Base-by-base conservation (phyloP, 2,797 vertebrate species). In the Pseudocheirus occidentalis region DNA sequence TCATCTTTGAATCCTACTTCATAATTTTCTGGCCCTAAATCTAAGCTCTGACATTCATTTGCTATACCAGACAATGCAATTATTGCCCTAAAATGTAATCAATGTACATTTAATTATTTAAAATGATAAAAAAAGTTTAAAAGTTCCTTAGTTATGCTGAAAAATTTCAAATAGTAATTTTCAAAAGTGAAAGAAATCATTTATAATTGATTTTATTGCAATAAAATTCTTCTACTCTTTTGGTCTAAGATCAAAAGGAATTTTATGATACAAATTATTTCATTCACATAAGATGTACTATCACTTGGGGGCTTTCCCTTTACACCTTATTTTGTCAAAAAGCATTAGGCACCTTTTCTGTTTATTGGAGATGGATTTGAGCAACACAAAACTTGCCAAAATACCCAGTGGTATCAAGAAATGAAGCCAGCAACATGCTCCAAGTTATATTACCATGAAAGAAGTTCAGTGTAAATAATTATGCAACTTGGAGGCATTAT, bases 21-120 rank as follows among this genome's bases (percentile, higher is more conserved):
- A 93, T 58, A 94, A 94, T 92, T 94, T 98, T 95, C 50, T 94
- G 46, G 2, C 90, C 92, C 29, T 52, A 93, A 94, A 94, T 95
- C 54, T 55, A 73, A 91, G 27, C 31, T 92, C 92, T 94, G 34
- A 18, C 91, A 95, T 96, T 96, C 94, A 95, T 96, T 96, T 96
- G 90, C 50, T 62, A 95, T 54, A 90, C 5, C 5, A 94, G 50
- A 89, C 93, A 66, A 53, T 27, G 56, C 62, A 90, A 92, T 95
- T 95, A 94, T 89, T 93, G 87, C 18, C 57, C 3, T 2, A 94
- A n/a, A 59, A 27, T 62, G 94, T 94, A 95, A 56, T 90, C 91
- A 94, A 73, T 11, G 90, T 66, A 12, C 57, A 66, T 55, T 89
- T 95, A 87, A 91, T 90, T 96, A 95, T 93, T 57, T 24, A 93